Evolutionary conservation across 2,888 invertebrate genomes (phyloP).

Genomic region (Idaea straminata): DNA sequence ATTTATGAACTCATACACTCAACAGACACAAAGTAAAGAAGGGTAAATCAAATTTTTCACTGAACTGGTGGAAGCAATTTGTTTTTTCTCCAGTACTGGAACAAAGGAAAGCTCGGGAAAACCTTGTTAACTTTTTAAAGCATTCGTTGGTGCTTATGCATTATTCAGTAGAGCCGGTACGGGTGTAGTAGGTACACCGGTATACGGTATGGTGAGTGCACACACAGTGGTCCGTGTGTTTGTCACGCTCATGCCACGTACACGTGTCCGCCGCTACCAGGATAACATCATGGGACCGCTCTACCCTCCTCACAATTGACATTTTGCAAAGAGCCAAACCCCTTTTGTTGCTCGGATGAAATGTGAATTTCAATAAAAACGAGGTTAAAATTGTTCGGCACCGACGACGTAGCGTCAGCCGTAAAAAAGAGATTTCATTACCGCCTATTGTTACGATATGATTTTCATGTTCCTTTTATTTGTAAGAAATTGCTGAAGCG

Average conservation of each 20-base stretch:
- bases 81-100: conserved; percentile 62
- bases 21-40: conserved; percentile 13
- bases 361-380: conserved; percentile 73
- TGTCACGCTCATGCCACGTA: conserved; percentile 44
- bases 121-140: conserved; percentile 78
- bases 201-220: conserved; percentile 24
- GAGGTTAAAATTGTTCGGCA: conserved; percentile 68
- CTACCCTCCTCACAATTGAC: conserved; percentile 72
- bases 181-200: neutral
- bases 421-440: conserved; percentile 70
- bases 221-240: conserved; percentile 40
- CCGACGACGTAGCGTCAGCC: conserved; percentile 47
- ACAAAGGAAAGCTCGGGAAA: conserved; percentile 73
- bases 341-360: conserved; percentile 68
- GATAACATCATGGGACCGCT: conserved; percentile 44
- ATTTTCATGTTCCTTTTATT: conserved; percentile 67
- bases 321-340: conserved; percentile 66
- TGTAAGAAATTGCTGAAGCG: conserved; percentile 54
- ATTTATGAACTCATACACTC: neutral
- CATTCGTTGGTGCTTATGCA: conserved; percentile 69
- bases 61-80: conserved; percentile 59
- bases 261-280: conserved; percentile 50
- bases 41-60: conserved; percentile 41
- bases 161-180: conserved; percentile 63
- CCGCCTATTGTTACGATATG: conserved; percentile 66